Percentiles rank a stretch among this genome's conserved stretches.
These are phyloP conservation scores for Cabera pusaria DNA, from an alignment of 2,888 invertebrate genomes.

Conservation along the genomic window DNA sequence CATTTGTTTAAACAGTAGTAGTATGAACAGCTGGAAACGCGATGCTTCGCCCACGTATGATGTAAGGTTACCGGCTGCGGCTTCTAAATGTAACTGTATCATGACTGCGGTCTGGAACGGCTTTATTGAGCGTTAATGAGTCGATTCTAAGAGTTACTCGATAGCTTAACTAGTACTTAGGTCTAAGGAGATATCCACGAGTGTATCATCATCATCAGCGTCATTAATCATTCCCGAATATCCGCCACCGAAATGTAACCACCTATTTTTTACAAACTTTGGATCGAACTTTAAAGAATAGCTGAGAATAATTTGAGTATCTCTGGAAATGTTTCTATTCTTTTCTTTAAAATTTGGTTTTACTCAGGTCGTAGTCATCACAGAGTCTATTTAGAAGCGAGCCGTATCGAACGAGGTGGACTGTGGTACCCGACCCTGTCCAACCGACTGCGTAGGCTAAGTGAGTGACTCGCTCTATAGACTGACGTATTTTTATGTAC, in stretches of 20 bases:
- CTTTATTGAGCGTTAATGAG: neutral
- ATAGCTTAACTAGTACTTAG: conserved; percentile 3
- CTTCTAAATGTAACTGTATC: conserved; percentile 14
- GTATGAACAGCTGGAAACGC: no score
- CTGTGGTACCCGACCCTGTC: conserved; percentile 44
- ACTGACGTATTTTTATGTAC: conserved; percentile 76
- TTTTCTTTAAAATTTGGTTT: neutral
- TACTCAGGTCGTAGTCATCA: conserved; percentile 11
- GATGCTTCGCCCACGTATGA: conserved; percentile 19
- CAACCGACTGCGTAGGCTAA: conserved; percentile 73
- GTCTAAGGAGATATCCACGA: conserved; percentile 8
- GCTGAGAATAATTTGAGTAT: no score
- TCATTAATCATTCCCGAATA: conserved; percentile 23
- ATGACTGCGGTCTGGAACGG: conserved; percentile 9
- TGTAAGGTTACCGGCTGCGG: conserved; percentile 12
- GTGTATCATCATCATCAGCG: conserved; percentile 12
- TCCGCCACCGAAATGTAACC: conserved; percentile 23
- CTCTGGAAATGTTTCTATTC: neutral
- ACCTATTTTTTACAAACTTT: conserved; percentile 15
- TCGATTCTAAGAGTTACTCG: neutral
- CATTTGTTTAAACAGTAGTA: no score
- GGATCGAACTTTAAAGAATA: no score
- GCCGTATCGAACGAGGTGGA: conserved; percentile 23
- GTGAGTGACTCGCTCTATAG: conserved; percentile 70
- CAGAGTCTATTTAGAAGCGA: conserved; percentile 21